Evolutionary conservation across 2,113 vertebrate genomes (phyloP), one percentile per base, ranked within the genome.

Genomic region (Australoheros scitulus): DNA sequence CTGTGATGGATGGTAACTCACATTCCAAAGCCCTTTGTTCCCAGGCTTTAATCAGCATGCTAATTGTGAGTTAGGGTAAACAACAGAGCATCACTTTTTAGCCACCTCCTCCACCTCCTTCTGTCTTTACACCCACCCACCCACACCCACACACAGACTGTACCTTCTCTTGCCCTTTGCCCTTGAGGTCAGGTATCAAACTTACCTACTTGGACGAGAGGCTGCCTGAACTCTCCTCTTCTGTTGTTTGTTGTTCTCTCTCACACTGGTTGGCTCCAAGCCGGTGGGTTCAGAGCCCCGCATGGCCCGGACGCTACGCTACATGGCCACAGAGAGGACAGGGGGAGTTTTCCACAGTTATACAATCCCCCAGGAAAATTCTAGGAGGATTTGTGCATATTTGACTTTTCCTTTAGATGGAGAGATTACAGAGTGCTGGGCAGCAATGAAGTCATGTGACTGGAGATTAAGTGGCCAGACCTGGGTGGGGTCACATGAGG

Each of bases 1-100:
- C 87, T 93, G 80, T 88, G 83, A 89, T 93, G 88, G 89, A 90
- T 88, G 89, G 64, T 81, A 74, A 90, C 52, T 83, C 78, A 29
- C 92, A 92, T 94, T 92, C 93, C 91, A 76, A 78, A 83, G 84
- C 79, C 89, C 86, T 94, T 94, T 94, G 91, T 94, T 92, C 89
- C 29, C 13, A 3, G 63, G 87, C 89, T 94, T 93, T 95, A 92
- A 95, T 94, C 91, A 92, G 61, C 85, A 84, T 93, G 87, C 82
- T 94, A 96, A 94, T 95, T 92, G 84, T 88, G 93, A 91, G 85
- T 90, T 91, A 81, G 91, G 78, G 78, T 77, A 90, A 72, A 91
- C 86, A 91, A 84, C 87, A 92, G 90, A 90, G 77, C 84, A 92
- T 92, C 91, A 78, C 86, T 74, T 86, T 91, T 88, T 76, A 92